phyloP scores from a whole-genome alignment of 2,797 vertebrate genomes.

The Cynopterus sphinx region DNA sequence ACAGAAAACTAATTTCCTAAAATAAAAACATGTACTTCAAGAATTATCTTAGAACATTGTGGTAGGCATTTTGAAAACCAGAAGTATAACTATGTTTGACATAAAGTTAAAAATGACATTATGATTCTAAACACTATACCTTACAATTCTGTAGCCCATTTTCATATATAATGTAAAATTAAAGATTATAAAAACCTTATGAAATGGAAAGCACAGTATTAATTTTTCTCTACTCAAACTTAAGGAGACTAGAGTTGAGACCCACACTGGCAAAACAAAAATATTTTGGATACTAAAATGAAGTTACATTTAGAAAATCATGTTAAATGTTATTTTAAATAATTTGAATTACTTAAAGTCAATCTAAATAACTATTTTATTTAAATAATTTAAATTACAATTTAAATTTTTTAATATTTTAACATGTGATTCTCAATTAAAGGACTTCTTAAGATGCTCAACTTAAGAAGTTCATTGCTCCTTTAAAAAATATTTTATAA shows the following conservation, averaged over 20 bases:
- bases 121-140: not conserved
- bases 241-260: not conserved
- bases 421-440: slow-evolving; percentile 29
- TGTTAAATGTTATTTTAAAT: slow-evolving; percentile 39
- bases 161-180: slow-evolving; percentile 6
- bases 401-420: slow-evolving; percentile 33
- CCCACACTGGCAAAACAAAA: not conserved
- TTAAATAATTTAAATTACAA: slow-evolving; percentile 6
- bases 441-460: not conserved
- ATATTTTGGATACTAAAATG: slow-evolving; percentile 30
- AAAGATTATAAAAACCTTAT: slow-evolving; percentile 7
- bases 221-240: not conserved
- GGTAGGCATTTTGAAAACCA: slow-evolving; percentile 34
- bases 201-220: not conserved
- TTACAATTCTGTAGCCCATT: not conserved
- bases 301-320: slow-evolving; percentile 37
- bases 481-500: slow-evolving; percentile 18
- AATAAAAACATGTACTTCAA: not conserved
- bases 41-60: not conserved
- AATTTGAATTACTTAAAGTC: slow-evolving; percentile 10
- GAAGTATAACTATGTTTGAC: not conserved
- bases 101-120: slow-evolving; percentile 17
- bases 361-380: not conserved
- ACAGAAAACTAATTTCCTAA: slow-evolving; percentile 24
- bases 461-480: not conserved